A percentile compares a stretch with the other conserved stretches of the same genome.
These are phyloP conservation scores for Passer montanus DNA, from an alignment of 2,113 vertebrate genomes.

Conservation along the genomic window DNA sequence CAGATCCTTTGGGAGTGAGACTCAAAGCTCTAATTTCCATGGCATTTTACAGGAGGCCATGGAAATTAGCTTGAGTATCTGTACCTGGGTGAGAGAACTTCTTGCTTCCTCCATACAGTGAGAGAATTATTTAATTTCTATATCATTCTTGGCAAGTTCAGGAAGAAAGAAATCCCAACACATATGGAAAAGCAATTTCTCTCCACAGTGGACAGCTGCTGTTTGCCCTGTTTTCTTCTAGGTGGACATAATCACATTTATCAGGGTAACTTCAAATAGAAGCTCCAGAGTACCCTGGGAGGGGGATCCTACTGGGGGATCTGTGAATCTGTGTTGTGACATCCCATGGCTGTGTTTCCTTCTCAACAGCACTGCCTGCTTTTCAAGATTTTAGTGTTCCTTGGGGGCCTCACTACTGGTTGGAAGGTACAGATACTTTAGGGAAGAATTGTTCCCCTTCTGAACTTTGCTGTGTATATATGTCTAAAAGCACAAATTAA, in stretches of 20 bases:
- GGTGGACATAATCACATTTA: accelerated
- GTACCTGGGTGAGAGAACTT: not conserved
- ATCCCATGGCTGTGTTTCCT: not conserved
- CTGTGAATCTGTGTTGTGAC: not conserved
- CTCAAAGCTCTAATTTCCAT: not conserved
- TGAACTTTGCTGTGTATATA: not conserved
- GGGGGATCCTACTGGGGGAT: not conserved
- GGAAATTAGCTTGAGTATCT: not conserved
- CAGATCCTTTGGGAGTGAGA: not conserved
- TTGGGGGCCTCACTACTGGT: not conserved
- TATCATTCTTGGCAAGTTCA: not conserved
- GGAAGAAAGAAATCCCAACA: not conserved
- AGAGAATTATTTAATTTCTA: not conserved
- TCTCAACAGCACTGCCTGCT: not conserved
- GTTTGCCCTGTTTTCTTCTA: not conserved
- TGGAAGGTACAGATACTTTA: not conserved
- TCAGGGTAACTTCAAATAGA: not conserved
- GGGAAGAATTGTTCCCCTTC: not conserved
- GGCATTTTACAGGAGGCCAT: not conserved
- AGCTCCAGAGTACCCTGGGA: not conserved
- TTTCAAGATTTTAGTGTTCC: not conserved
- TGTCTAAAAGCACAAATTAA: not conserved
- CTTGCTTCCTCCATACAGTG: not conserved
- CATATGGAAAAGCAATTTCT: not conserved
- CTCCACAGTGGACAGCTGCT: not conserved